phyloP scores from a whole-genome alignment of 2,888 invertebrate genomes.

The Punctoribates punctum region DNA sequence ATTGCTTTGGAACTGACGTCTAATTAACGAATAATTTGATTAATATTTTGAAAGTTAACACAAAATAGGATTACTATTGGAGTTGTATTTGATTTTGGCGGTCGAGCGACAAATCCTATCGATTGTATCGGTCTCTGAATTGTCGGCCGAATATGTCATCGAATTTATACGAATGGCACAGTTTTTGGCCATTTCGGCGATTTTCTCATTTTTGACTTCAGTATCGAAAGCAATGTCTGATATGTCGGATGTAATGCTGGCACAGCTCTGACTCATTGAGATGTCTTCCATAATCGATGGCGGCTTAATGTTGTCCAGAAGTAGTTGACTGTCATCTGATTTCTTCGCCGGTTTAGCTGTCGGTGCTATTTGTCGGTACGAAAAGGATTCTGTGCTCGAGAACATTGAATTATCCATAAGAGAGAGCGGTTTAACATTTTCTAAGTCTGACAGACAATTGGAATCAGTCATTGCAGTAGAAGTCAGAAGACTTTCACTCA shows the following conservation, averaged over 20 bases:
- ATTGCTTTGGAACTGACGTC: background rate
- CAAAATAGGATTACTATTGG: background rate
- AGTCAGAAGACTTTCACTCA: background rate
- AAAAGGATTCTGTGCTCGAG: conserved; percentile 33
- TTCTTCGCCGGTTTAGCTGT: background rate
- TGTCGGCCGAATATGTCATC: background rate
- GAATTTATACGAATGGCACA: conserved; percentile 26
- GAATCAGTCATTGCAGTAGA: background rate
- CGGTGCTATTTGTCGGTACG: background rate
- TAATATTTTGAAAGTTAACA: background rate
- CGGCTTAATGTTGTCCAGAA: conserved; percentile 67
- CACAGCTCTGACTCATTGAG: conserved; percentile 57
- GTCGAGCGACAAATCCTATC: background rate
- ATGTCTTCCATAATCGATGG: conserved; percentile 72
- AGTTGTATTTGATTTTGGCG: background rate
- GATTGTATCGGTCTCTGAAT: background rate
- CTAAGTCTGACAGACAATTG: conserved; percentile 18
- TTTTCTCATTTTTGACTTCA: background rate
- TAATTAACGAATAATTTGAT: background rate
- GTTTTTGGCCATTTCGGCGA: conserved; percentile 33
- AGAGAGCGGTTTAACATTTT: conserved; percentile 38
- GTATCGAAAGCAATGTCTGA: conserved; percentile 40
- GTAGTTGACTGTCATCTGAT: conserved; percentile 11
- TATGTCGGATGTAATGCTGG: conserved; percentile 40
- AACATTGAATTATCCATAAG: conserved; percentile 55